Base-by-base conservation (phyloP, 2,797 vertebrate genomes). In the Schizothorax lantsangensis region DNA sequence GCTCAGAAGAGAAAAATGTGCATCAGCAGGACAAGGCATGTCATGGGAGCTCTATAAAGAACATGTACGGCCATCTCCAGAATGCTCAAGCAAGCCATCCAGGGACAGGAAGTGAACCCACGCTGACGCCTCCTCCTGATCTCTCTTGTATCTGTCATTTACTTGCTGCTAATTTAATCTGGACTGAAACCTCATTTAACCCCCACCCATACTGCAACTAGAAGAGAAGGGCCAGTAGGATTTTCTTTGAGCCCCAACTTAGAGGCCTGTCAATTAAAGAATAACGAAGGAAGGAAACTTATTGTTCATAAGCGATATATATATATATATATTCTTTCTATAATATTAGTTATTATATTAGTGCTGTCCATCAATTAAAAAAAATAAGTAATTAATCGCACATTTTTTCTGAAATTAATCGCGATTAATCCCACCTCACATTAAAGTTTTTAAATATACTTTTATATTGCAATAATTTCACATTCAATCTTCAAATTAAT, bases 1-100 rank as follows among this genome's bases (percentile, higher is more conserved):
- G 26, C 77, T 83, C 33, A 88, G 62, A 81, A 66, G 80, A 87
- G 69, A 88, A 81, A 80, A 75, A 64, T 87, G 85, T 85, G 19
- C 74, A 62, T 79, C 45, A 87, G 66, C 84, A 86, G 68, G 77
- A 62, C 59, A 43, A 72, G 62, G 59, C 40, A 47, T 81, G 71
- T 83, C 71, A 71, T 36, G 36, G 52, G 66, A 64, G 57, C 59
- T 87, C 77, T 54, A 52, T 79, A 84, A 89, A 85, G 79, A 74
- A 80, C 81, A 57, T 59, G 73, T 69, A 73, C 33, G 54, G n/a
- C 79, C 88, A 84, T 84, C 86, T 84, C 23, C 68, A 71, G 78
- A 78, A 66, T 33, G 64, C 64, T 87, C 66, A 64, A 81, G 45
- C 75, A 84, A 81, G 83, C n/a, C 84, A 84, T 72, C 71, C 80